Evolutionary conservation across 37 sponge, comb jelly and placozoan species (phyloP).

Genomic region (Theonella swinhoei): DNA sequence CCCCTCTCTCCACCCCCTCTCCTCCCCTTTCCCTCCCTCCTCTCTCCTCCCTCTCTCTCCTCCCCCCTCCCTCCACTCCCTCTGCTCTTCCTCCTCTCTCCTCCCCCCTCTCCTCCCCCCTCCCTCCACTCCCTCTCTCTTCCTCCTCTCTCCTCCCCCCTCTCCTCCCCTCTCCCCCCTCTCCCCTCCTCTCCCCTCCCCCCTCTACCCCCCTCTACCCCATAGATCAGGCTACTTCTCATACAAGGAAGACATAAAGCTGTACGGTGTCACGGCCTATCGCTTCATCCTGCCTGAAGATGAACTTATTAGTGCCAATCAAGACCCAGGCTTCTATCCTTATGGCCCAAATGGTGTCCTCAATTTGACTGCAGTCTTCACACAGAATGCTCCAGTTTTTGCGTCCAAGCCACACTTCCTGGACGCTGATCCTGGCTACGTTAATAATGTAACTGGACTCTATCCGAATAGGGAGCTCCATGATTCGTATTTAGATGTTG

Average conservation of each 20-base stretch:
- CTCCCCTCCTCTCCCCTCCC: too few relatives aligned
- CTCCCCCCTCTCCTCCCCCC: too few relatives aligned
- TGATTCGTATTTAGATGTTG: conserved; percentile 79
- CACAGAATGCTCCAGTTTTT: conserved; percentile 72
- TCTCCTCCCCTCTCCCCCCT: too few relatives aligned
- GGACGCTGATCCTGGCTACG: conserved; percentile 74
- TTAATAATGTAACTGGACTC: conserved; percentile 64
- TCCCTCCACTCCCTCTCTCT: too few relatives aligned
- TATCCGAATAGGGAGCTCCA: too few relatives aligned
- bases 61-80: too few relatives aligned
- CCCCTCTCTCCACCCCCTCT: not conserved
- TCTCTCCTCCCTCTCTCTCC: too few relatives aligned
- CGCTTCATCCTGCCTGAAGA: conserved; percentile 56
- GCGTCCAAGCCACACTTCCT: conserved; percentile 91
- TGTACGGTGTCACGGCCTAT: conserved; percentile 58
- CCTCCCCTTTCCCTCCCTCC: not conserved
- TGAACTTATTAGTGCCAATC: conserved; percentile 66
- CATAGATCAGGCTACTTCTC: conserved; percentile 78
- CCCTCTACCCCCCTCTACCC: not conserved
- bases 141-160: too few relatives aligned
- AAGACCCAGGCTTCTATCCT: conserved; percentile 70
- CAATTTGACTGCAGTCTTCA: conserved; percentile 76
- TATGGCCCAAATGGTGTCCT: conserved; percentile 78
- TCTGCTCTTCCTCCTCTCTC: too few relatives aligned
- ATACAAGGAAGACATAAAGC: conserved; percentile 30